Conservation (phyloP, 2,797 vertebrate genomes). For the Molossus alvarezi region DNA sequence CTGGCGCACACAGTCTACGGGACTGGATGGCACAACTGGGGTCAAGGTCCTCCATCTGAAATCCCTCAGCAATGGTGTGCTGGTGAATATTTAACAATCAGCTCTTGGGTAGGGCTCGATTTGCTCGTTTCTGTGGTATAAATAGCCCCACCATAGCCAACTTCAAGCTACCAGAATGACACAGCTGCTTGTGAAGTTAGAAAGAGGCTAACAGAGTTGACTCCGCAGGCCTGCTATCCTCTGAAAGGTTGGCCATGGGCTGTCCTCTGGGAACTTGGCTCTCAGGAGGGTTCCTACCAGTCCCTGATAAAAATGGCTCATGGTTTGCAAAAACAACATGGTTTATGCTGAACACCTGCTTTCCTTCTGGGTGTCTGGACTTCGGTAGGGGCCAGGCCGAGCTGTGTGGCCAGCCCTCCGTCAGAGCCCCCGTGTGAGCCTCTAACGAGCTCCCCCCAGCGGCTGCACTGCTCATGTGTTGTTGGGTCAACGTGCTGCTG, state of each 20-base stretch:
- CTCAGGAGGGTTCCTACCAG: not conserved
- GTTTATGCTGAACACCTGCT: not conserved
- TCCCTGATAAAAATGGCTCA: not conserved
- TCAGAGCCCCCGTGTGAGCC: not conserved
- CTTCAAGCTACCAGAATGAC: not conserved
- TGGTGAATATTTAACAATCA: not conserved
- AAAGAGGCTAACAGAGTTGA: not conserved
- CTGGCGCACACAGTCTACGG: not conserved
- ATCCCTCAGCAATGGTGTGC: not conserved
- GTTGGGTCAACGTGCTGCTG: not conserved
- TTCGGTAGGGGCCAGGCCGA: fast-evolving
- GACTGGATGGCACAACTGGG: not conserved
- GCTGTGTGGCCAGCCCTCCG: not conserved
- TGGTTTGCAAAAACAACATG: not conserved
- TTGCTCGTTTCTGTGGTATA: not conserved
- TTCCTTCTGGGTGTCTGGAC: not conserved
- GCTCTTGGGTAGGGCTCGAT: not conserved
- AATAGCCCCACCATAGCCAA: not conserved
- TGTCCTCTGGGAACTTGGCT: not conserved
- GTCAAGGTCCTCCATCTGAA: not conserved
- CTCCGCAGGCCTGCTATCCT: not conserved
- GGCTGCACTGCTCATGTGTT: fast-evolving
- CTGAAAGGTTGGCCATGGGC: not conserved
- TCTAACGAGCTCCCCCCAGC: not conserved
- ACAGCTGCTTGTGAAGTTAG: not conserved